phyloP scores from a whole-genome alignment of 2,888 invertebrate species.

The Apocheima hispidaria region DNA sequence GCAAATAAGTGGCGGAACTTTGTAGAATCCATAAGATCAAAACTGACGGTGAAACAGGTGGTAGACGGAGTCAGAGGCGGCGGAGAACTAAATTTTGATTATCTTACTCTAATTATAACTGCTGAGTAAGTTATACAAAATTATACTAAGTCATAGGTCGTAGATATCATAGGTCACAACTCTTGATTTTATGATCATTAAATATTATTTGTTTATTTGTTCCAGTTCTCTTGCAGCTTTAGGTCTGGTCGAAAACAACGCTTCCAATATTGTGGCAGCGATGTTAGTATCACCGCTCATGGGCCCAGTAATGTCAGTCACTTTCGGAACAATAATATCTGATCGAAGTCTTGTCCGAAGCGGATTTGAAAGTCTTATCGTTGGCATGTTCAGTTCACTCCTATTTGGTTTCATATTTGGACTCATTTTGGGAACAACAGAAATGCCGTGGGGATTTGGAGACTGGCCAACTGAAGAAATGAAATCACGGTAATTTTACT shows the following conservation, averaged over 20 bases:
- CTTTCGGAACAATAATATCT: conserved; percentile 93
- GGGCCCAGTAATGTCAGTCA: conserved; percentile 95
- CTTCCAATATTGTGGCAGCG: conserved; percentile 92
- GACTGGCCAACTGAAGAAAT: conserved; percentile 94
- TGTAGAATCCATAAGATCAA: conserved; percentile 91
- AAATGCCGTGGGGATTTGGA: conserved; percentile 91
- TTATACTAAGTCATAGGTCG: too few species aligned
- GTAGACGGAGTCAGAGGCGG: conserved; percentile 92
- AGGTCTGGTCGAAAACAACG: conserved; percentile 93
- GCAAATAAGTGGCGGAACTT: conserved; percentile 89
- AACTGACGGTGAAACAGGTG: conserved; percentile 93
- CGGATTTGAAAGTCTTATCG: conserved; percentile 89
- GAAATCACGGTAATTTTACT: conserved; percentile 89
- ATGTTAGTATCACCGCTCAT: conserved; percentile 92
- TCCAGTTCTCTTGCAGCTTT: conserved; percentile 92
- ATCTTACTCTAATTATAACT: conserved; percentile 91
- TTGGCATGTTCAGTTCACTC: conserved; percentile 91
- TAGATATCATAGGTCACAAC: not conserved
- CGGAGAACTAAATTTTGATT: conserved; percentile 94
- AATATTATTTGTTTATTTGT: too few species aligned
- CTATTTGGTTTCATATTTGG: conserved; percentile 93
- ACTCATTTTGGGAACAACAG: conserved; percentile 89
- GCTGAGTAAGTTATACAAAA: conserved; percentile 89
- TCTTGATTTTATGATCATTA: not conserved
- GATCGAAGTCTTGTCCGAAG: conserved; percentile 89